Evolutionary conservation across 2,797 vertebrate species (phyloP).

Genomic region (Acrossocheilus wenchowensis): DNA sequence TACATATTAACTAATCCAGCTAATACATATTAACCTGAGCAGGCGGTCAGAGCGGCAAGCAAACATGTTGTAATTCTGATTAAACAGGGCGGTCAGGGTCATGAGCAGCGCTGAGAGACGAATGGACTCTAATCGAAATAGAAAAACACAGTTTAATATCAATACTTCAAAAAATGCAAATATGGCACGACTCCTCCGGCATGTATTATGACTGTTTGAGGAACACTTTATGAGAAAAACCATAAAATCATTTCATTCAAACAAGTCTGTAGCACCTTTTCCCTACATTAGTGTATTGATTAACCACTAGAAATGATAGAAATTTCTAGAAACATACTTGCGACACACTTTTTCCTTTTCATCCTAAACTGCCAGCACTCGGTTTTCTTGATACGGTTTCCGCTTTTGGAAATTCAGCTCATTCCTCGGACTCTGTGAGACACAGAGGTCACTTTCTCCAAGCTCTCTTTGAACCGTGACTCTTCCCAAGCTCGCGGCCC

Average conservation of each 20-base stretch:
- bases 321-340: neutral
- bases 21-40: constrained; percentile 50
- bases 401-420: constrained; percentile 74
- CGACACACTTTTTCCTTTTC: constrained; percentile 26
- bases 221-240: neutral
- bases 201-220: neutral
- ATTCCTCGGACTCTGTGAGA: constrained; percentile 72
- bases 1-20: constrained; percentile 34
- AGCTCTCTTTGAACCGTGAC: constrained; percentile 60
- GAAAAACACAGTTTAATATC: constrained; percentile 42
- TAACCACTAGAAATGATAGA: neutral
- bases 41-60: constrained; percentile 24
- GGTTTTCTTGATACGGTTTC: constrained; percentile 77
- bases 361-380: constrained; percentile 67
- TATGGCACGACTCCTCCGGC: neutral
- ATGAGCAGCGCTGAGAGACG: neutral
- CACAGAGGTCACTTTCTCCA: constrained; percentile 70
- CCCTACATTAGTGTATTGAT: neutral
- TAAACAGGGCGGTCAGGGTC: constrained; percentile 49
- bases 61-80: constrained; percentile 53
- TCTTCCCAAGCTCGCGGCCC: constrained; percentile 69
- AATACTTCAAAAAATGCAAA: neutral
- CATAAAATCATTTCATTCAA: neutral
- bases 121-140: neutral
- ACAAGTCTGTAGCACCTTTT: neutral